Evolutionary conservation across 2,113 vertebrate species (phyloP), one percentile per base, ranked within the genome.

Genomic region (Calyptomena viridis): DNA sequence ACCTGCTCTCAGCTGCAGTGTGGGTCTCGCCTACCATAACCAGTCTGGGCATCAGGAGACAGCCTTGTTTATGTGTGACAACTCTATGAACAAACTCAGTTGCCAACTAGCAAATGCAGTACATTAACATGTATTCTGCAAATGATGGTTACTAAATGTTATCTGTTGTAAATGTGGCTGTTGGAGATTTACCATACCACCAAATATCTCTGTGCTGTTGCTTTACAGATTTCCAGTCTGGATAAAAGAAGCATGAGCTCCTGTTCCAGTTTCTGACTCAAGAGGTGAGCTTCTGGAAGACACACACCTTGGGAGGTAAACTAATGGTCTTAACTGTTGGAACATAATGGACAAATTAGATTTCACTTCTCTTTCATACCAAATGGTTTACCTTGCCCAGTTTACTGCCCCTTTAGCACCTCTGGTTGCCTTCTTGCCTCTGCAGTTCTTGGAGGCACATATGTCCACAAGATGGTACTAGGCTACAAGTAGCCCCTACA

Each of bases 401-500:
- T 66, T 55, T 40, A 28, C 33, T 66, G 76, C 20, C 56, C 18
- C 56, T 62, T 58, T 30, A 40, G 52, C 25, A 50, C 14, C 37
- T 92, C 49, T 14, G 23, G 25, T 62, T 84, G 84, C n/a, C 33
- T 60, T 69, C 76, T 76, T 84, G 72, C 67, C 62, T 90, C 55
- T 80, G 78, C 72, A 80, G 9, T 58, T 49, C 79, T 94, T 15
- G 20, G 88, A 90, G 79, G 81, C 37, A 60, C 11, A 0, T 6
- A 40, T 39, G 85, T 94, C 94, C 96, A 96, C 90, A 86, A 92
- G 96, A 93, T 90, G 94, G 93, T 95, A 94, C 90, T 93, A 94
- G 84, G 94, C 83, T 96, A 75, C 93, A 72, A 92, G 93, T n/a
- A 95, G 85, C 92, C 86, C 46, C 42, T 71, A 3, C 15, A 27